Base-by-base conservation (phyloP, 2,888 invertebrate genomes). In the Dryadula phaetusa region DNA sequence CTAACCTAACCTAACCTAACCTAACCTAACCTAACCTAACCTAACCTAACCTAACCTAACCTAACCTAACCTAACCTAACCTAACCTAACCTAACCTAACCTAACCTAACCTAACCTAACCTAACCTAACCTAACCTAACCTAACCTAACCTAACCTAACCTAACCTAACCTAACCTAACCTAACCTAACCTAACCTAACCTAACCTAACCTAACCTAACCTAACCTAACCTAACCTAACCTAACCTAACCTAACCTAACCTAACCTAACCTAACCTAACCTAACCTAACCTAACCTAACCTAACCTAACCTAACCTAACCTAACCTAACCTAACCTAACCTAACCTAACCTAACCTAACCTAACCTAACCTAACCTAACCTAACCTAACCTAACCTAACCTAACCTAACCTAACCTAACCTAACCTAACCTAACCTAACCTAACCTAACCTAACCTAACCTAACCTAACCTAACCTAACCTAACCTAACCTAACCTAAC, bases 351-450 rank as follows among this genome's bases (percentile, higher is more conserved):
- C n/a, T n/a, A n/a, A n/a, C n/a, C n/a, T n/a, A n/a, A n/a, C n/a
- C n/a, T n/a, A n/a, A 66, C 66, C 69, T 66, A 69, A 66, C 69
- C 69, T 66, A 69, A 66, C 66, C 66, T 69, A 69, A 69, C 66
- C 66, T 66, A 66, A 69, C 66, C 66, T 69, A 66, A 66, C 66
- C 66, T 69, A 66, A 66, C 66, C 71, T 71, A 71, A 69, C 69
- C 69, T 67, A 67, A 69, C 69, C 69, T 67, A 71, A 71, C 71
- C 71, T 62, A 67, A 71, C 71, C 71, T 69, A 71, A 69, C 71
- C 71, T 69, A 71, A 67, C 67, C 46, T 61, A 67, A 67, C 66
- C 66, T 70, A 67, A 67, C 66, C 66, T 70, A 67, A 70, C 66
- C 66, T 66, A 64, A 66, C 70, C 64, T 70, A 66, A 69, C 66